A percentile compares a stretch with the other conserved stretches of the same genome.
These are phyloP conservation scores for Sitophilus oryzae DNA, from an alignment of 1,140 invertebrate species.

Conservation along the genomic window DNA sequence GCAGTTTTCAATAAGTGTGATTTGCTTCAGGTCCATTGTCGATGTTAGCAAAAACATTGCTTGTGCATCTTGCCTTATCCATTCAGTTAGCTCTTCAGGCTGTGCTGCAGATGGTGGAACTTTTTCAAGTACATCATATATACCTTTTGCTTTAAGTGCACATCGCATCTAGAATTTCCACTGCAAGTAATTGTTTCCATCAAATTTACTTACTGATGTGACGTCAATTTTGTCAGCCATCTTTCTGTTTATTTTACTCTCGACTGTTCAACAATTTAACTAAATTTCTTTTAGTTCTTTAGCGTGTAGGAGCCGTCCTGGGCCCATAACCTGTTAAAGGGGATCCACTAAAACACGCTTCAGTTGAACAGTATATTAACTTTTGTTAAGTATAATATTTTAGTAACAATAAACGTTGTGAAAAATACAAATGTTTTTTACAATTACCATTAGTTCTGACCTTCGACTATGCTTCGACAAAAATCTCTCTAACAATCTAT, in stretches of 20 bases:
- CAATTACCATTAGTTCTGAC: too few species aligned
- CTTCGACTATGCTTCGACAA: too few species aligned
- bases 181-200: conserved; percentile 37
- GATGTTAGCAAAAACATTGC: conserved; percentile 39
- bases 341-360: too few species aligned
- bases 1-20: conserved; percentile 38
- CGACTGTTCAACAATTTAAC: neutral
- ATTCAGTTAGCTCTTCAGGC: conserved; percentile 17
- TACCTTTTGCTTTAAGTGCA: conserved; percentile 31
- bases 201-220: conserved; percentile 29
- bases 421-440: too few species aligned
- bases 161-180: conserved; percentile 40
- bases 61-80: conserved; percentile 33
- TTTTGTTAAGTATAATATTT: too few species aligned
- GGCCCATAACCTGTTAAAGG: conserved; percentile 4
- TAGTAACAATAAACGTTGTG: too few species aligned
- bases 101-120: conserved; percentile 2
- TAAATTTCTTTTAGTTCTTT: neutral
- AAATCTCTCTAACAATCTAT: too few species aligned
- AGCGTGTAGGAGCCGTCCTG: neutral
- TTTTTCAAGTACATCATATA: neutral
- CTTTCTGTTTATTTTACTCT: neutral
- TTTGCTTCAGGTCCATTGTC: conserved; percentile 36
- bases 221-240: neutral
- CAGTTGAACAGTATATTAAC: too few species aligned